Evolutionary conservation across 2,888 invertebrate species (phyloP).

Genomic region (Amphimallon solstitiale): DNA sequence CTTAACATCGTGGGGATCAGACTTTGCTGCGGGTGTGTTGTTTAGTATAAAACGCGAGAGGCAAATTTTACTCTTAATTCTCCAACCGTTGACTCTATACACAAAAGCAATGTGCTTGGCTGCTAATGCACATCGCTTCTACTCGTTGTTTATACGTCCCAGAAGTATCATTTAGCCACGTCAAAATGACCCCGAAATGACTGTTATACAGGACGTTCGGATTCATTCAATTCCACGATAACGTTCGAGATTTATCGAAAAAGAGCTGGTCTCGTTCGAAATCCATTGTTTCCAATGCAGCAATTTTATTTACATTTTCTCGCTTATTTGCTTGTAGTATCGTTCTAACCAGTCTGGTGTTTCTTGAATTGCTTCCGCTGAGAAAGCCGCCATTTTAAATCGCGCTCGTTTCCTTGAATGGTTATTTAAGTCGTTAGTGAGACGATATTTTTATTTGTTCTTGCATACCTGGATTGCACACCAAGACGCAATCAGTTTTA

Average conservation of each 20-base stretch:
- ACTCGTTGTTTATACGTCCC: constrained; percentile 26
- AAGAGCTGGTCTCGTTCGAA: constrained; percentile 8
- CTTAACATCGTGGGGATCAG: too few relatives aligned
- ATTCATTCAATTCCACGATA: constrained; percentile 26
- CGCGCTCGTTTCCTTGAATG: too few relatives aligned
- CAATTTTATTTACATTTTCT: constrained; percentile 24
- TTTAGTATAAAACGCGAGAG: too few relatives aligned
- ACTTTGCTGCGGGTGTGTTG: too few relatives aligned
- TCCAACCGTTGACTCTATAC: not conserved
- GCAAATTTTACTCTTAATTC: constrained; percentile 7
- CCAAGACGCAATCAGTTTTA: too few relatives aligned
- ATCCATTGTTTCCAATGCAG: constrained; percentile 4
- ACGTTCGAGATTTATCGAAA: constrained; percentile 26
- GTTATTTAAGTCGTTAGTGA: too few relatives aligned
- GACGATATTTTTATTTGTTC: too few relatives aligned
- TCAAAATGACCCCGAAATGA: constrained; percentile 18
- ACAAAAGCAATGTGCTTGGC: not conserved
- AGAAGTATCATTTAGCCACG: constrained; percentile 12
- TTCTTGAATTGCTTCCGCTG: too few relatives aligned
- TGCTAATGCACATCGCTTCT: constrained; percentile 24
- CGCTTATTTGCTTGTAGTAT: not conserved
- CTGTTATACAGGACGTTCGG: constrained; percentile 14
- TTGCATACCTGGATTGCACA: too few relatives aligned
- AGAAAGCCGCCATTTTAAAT: too few relatives aligned
- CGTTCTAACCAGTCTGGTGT: too few relatives aligned